phyloP scores from a whole-genome alignment of 37 sponge, comb jelly and placozoan species.

The Lycopodina hypogea region DNA sequence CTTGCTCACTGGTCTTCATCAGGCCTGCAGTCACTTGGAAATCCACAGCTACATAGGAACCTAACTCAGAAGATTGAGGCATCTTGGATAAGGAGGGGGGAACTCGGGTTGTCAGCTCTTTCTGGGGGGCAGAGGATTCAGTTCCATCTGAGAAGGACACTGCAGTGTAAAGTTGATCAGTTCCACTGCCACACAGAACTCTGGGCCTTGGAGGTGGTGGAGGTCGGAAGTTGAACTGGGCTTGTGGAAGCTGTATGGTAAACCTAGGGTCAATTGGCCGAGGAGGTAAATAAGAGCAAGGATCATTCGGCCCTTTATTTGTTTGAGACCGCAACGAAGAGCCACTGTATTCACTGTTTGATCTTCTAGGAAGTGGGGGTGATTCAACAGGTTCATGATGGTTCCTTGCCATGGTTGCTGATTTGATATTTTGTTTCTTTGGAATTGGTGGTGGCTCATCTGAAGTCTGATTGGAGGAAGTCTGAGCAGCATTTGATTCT shows the following conservation, averaged over 20 bases:
- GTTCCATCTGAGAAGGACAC: slow-evolving; percentile 3
- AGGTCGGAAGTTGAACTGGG: slow-evolving; percentile 21
- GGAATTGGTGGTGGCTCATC: not conserved
- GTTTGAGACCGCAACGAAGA: no score
- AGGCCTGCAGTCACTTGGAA: slow-evolving; percentile 17
- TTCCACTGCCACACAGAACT: not conserved
- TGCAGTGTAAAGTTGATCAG: no score
- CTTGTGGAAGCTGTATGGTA: slow-evolving; percentile 12
- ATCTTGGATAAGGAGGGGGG: not conserved
- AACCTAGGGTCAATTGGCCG: not conserved
- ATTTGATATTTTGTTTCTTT: not conserved
- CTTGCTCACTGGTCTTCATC: not conserved
- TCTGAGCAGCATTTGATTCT: no score
- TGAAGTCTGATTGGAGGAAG: no score
- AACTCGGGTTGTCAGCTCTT: not conserved
- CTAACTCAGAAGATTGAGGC: not conserved
- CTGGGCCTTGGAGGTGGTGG: slow-evolving; percentile 29
- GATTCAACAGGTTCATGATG: not conserved
- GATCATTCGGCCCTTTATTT: not conserved
- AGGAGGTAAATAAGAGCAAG: not conserved
- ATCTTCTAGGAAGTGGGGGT: slow-evolving; percentile 13
- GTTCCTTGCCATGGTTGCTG: not conserved
- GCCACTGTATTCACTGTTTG: not conserved
- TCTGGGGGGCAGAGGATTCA: not conserved
- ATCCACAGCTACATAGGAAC: slow-evolving; percentile 11